Evolutionary conservation across 1,140 invertebrate genomes (phyloP), one percentile per base, ranked within the genome.

Genomic region (Neodiprion pinetum): DNA sequence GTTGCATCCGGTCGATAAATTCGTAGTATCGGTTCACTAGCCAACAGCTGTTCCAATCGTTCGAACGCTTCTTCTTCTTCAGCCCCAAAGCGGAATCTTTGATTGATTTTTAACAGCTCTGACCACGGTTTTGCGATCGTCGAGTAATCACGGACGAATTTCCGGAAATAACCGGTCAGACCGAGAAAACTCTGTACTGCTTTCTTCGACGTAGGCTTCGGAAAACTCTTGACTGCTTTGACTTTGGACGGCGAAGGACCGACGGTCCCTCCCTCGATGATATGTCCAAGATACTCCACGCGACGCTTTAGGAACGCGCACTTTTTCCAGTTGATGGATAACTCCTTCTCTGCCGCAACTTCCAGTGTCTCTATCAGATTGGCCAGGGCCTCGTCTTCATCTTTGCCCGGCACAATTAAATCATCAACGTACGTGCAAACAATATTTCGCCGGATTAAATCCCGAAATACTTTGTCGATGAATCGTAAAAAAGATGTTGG

Each of bases 141-240:
- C 0, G 82, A 72, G 70, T 84, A 86, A 9, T 77, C 61, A 67
- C 69, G 10, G 0, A 85, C 75, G 70, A 85, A 85, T 21, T 76
- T 75, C 1, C 82, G 73, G 48, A 85, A 85, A 77, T 84, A 85
- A 69, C 81, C 79, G 0, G 81, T 84, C 3, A 83, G 50, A 9
- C 81, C 80, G 1, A 84, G 48, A 75, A 90, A 90, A 74, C 81
- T 80, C 79, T 87, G 87, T 12, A 90, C 75, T 9, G 88, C 75
- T 77, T 86, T 87, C 10, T 71, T 14, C 50, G 73, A 84, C 74
- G 76, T 85, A 14, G 88, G 88, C 17, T 74, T 61, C 11, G 84
- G 83, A 75, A 84, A 88, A 4, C 87, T 79, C 61, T 77, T 75
- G 4, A 90, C 78, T 1, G 78, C 80, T 70, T 81, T 50, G 7